Evolutionary conservation across 2,113 vertebrate genomes (phyloP), one percentile per base, ranked within the genome.

Genomic region (Megaleporinus macrocephalus): DNA sequence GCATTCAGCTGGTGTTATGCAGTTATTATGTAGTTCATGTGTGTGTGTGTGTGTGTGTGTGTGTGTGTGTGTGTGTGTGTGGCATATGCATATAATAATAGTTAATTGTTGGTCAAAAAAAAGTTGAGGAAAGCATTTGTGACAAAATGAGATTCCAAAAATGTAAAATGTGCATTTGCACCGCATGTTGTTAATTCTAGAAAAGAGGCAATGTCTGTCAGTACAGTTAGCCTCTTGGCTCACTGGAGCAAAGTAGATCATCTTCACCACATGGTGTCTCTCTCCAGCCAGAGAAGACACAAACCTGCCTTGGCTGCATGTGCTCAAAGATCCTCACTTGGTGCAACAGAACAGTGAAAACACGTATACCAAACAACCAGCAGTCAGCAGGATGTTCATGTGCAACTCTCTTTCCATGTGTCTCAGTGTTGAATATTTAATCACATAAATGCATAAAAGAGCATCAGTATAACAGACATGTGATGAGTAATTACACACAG

Each of bases 191-290:
- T 18, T 22, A 51, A 53, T 30, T 29, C 15, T 65, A 49, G 18
- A 24, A n/a, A 18, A 29, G 10, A 76, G 7, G 36, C 83, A 85
- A 41, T 80, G 85, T 73, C 16, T 51, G 24, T 69, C 12, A 59
- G 7, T 27, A 63, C 10, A 69, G 70, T 16, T 20, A 71, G 74
- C 74, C 78, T 89, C 83, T 76, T 84, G 85, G 74, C 41, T 87
- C 76, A 65, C 57, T 61, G 81, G 81, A 77, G 89, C 89, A 89
- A 90, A 88, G 85, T 87, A 83, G 87, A 88, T 76, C 76, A 88
- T 91, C 90, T 72, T 93, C 90, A 91, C 94, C 94, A 93, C 94
- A 93, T 93, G 94, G 93, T 93, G 93, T 94, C 93, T 94, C 94
- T 94, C 92, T 94, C 91, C 91, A 91, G 91, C 93, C 89, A 91